A percentile compares a stretch with the other conserved stretches of the same genome.
phyloP scores from a whole-genome alignment of 2,797 vertebrate genomes.

The Glyptemys insculpta region DNA sequence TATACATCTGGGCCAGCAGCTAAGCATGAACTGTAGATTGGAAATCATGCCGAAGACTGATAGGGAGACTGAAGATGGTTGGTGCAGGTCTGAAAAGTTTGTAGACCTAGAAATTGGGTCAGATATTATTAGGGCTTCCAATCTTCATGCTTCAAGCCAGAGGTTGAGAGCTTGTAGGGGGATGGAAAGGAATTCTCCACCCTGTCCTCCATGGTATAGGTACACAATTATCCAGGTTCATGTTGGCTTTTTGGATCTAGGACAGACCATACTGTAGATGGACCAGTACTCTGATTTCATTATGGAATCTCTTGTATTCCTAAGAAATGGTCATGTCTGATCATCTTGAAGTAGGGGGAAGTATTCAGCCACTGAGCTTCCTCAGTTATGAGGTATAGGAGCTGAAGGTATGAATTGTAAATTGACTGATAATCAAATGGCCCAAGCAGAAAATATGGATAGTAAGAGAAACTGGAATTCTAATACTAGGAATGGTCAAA shows the following conservation, averaged over 20 bases:
- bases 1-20: not conserved
- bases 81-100: not conserved
- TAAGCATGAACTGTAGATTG: not conserved
- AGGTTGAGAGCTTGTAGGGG: not conserved
- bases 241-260: not conserved
- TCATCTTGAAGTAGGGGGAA: not conserved
- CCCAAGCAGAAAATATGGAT: not conserved
- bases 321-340: not conserved
- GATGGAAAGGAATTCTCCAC: not conserved
- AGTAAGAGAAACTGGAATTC: not conserved
- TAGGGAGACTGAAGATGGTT: not conserved
- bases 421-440: not conserved
- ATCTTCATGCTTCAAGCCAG: not conserved
- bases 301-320: not conserved
- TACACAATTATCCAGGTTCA: not conserved
- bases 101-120: not conserved
- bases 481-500: not conserved
- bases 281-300: not conserved
- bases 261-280: not conserved
- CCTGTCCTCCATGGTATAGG: not conserved
- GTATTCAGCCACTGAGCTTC: not conserved
- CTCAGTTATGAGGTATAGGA: not conserved
- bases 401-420: not conserved
- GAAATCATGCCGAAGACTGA: not conserved
- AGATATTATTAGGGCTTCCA: not conserved